Percentiles rank a stretch among this genome's conserved stretches.
Conservation (phyloP, 2,888 invertebrate species). For the Synanthedon tipuliformis region DNA sequence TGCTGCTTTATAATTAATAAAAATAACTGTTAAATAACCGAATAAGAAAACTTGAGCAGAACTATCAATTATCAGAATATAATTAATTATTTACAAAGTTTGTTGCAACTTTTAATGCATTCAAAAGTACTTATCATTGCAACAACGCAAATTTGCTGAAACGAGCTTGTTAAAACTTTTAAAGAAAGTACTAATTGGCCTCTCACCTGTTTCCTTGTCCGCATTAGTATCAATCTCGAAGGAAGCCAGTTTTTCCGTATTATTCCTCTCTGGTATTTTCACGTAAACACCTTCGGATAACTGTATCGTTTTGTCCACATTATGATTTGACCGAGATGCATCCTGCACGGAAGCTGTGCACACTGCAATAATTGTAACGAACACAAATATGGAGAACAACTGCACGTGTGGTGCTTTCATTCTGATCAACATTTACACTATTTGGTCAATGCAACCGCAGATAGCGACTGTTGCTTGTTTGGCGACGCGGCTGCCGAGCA, state of each 20-base stretch:
- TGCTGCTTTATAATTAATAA: no score
- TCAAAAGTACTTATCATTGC: no score
- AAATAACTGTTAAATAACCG: no score
- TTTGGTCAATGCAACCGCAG: no score
- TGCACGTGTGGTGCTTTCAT: conserved; percentile 38
- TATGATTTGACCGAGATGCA: neutral
- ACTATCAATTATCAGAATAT: no score
- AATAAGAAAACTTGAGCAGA: no score
- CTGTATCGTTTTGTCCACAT: conserved; percentile 31
- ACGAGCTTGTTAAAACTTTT: no score
- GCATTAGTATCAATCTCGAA: conserved; percentile 38
- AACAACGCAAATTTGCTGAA: no score
- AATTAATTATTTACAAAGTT: no score
- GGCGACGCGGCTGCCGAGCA: conserved; percentile 10
- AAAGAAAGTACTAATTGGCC: no score
- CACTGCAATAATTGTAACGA: conserved; percentile 11
- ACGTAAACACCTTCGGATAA: conserved; percentile 43
- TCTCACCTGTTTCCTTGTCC: conserved; percentile 32
- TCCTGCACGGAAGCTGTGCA: conserved; percentile 18
- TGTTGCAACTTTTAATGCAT: no score
- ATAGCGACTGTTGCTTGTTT: conserved; percentile 27
- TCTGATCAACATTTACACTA: conserved; percentile 15
- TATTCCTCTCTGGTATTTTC: conserved; percentile 32
- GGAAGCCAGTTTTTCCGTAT: conserved; percentile 33
- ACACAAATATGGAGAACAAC: conserved; percentile 19